Base-by-base conservation (phyloP, 2,113 vertebrate genomes). In the Petroica traversi region DNA sequence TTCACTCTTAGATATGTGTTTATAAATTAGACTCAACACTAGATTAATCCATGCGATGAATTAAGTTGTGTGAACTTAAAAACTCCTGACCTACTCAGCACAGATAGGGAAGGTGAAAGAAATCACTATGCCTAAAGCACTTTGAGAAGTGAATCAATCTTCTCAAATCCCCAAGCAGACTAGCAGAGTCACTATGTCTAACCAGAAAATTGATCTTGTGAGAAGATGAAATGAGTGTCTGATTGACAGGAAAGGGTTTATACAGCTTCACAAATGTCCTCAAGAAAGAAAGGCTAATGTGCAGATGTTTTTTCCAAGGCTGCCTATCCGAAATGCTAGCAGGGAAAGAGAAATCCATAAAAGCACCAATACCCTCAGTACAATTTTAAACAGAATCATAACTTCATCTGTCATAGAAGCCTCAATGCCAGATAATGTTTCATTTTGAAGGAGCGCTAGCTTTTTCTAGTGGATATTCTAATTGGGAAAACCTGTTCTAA, bases 61-160 rank as follows among this genome's bases (percentile, higher is more conserved):
- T 67, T 69, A 76, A 52, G 15, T 77, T 62, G 9, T 81, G 43
- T 71, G 55, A 88, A 49, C 29, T 89, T 77, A 68, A 33, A 92
- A 81, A 55, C 38, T 86, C 84, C 68, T 91, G 64, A 77, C 57
- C 64, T 85, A 63, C 81, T 94, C 77, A 61, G 36, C 40, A 63
- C 8, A 58, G 55, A 54, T 84, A 69, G 22, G 14, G 41, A 94
- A 94, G 36, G 61, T 93, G 89, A 85, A 94, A 91, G 77, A 94
- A 96, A 92, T 95, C 87, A 67, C 92, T 94, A 68, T 41, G 92
- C 93, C 85, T 93, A 82, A 89, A 94, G 80, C 89, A 94, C 81
- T 95, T 93, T 48, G 34, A 91, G 61, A 93, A 93, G 81, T 96
- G 66, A 89, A 96, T 93, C 92, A 97, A 89, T 95, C 92, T 95